Conservation (phyloP, 2,888 invertebrate species). For the Bibio marci region DNA sequence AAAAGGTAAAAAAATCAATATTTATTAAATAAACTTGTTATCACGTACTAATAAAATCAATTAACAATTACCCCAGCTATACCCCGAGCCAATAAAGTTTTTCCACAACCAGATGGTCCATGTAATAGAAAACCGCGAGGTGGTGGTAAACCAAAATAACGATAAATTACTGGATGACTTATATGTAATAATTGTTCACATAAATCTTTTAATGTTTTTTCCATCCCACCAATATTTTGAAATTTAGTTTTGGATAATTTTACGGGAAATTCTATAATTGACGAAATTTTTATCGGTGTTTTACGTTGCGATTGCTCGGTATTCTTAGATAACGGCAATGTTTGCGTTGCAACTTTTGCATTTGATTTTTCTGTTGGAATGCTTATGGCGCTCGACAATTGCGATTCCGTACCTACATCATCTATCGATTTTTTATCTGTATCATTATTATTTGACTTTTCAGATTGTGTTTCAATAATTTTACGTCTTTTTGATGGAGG, state of each 20-base stretch:
- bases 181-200: constrained; percentile 69
- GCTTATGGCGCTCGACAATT: constrained; percentile 14
- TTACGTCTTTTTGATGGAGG: constrained; percentile 3
- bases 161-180: constrained; percentile 79
- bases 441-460: not conserved
- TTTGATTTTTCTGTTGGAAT: too few relatives aligned
- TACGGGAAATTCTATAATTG: constrained; percentile 13
- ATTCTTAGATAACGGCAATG: not conserved
- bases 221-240: constrained; percentile 67
- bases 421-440: not conserved
- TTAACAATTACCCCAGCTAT: constrained; percentile 51
- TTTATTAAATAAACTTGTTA: too few relatives aligned
- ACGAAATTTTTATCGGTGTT: constrained; percentile 9
- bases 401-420: not conserved
- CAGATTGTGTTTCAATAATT: constrained; percentile 8
- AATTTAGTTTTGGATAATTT: constrained; percentile 35
- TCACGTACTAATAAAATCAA: too few relatives aligned
- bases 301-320: not conserved
- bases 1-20: constrained; percentile 1
- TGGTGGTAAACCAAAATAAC: constrained; percentile 65
- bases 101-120: constrained; percentile 93
- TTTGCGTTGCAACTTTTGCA: too few relatives aligned
- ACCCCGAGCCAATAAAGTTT: constrained; percentile 63
- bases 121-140: constrained; percentile 84
- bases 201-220: constrained; percentile 49